Evolutionary conservation across 2,113 vertebrate species (phyloP).

Genomic region (Nyctibius bracteatus): DNA sequence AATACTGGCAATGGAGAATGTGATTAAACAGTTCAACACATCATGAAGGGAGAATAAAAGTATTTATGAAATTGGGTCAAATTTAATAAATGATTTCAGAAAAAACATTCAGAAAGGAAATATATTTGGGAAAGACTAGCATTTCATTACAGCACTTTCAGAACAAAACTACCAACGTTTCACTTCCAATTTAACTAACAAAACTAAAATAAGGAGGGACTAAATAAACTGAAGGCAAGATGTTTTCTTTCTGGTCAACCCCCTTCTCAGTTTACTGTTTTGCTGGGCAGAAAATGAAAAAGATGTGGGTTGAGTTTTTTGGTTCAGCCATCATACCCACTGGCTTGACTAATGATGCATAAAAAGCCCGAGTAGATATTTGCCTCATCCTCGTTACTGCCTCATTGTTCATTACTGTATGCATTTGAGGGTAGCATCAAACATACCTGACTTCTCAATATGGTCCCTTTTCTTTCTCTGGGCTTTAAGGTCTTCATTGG

Average conservation of each 20-base stretch:
- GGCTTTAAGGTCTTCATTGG: neutral
- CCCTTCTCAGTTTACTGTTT: neutral
- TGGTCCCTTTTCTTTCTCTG: neutral
- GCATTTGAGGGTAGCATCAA: neutral
- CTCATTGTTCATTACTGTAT: neutral
- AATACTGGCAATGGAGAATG: slow-evolving; percentile 4
- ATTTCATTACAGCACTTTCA: neutral
- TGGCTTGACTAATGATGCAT: neutral
- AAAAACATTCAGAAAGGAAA: neutral
- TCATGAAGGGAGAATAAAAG: neutral
- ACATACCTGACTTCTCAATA: neutral
- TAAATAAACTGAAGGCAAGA: neutral
- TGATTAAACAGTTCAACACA: slow-evolving; percentile 22
- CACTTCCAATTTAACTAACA: neutral
- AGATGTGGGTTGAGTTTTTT: neutral
- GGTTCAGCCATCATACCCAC: neutral
- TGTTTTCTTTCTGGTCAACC: neutral
- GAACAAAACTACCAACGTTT: neutral
- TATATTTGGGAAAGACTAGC: neutral
- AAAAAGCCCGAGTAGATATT: neutral
- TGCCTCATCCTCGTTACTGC: neutral
- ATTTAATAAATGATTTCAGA: slow-evolving; percentile 12
- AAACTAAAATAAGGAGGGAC: neutral
- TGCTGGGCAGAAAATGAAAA: neutral
- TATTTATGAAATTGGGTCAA: slow-evolving; percentile 4